Base-by-base conservation (phyloP, 2,888 invertebrate genomes). In the Apoda limacodes region DNA sequence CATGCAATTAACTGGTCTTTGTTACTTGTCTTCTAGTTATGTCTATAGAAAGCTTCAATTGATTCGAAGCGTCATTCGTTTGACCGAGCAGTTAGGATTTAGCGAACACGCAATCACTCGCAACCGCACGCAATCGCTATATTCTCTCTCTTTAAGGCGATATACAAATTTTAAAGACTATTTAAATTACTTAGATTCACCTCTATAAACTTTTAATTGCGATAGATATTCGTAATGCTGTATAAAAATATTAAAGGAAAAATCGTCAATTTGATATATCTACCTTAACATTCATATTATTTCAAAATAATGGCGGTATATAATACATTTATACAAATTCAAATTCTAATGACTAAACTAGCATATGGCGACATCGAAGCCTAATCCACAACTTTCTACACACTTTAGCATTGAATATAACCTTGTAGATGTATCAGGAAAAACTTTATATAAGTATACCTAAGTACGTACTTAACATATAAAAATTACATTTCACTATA, bases 161-260 rank as follows among this genome's bases (percentile, higher is more conserved):
- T 67, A 72, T 71, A 74, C 68, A 70, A 59, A 62, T 60, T 64
- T n/a, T 68, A 66, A 66, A 74, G 56, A 70, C 75, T 76, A 71
- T 68, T 63, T 59, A 67, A 74, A 69, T 71, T 75, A 75, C 78
- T 75, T 67, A 72, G 76, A 67, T 67, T 17, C 75, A 76, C 71
- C 76, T 71, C 72, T 75, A 76, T 74, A 78, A 71, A 76, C 69
- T 71, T 76, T 76, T 72, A 75, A 75, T 76, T 76, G 76, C 76
- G 71, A 68, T 76, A 71, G 67, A 74, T 76, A 76, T 65, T 52
- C 64, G 69, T 67, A 74, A 75, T 75, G 75, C 74, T 80, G 78
- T 80, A 80, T 78, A 80, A 80, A 80, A 78, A 80, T 78, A 78
- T 75, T 78, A 78, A 80, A 80, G 75, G 66, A 74, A 80, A 75